Evolutionary conservation across 2,888 invertebrate genomes (phyloP), one percentile per base, ranked within the genome.

Genomic region (Thecophora atra): DNA sequence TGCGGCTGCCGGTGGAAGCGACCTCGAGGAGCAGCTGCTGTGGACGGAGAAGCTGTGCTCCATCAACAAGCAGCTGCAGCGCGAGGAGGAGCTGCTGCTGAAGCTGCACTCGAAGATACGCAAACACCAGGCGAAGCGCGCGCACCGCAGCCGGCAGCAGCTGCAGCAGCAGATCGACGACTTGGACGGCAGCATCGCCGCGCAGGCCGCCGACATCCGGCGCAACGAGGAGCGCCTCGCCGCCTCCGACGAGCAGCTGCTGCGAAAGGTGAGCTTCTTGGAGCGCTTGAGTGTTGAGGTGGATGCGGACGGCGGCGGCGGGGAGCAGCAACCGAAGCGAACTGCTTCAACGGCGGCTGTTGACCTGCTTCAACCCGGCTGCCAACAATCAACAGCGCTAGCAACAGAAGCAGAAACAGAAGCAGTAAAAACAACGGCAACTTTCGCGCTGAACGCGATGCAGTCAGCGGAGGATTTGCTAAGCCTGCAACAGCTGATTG

Each of bases 61-160:
- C 69, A 87, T 94, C 30, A 94, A 94, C 83, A 92, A 93, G 81
- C 89, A 91, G 79, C 86, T 94, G 72, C 90, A 93, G 72, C 88
- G 91, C 72, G 93, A 94, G 82, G 93, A 94, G 81, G 93, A 93
- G 82, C 86, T 90, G 72, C 88, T 94, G 3, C 90, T 92, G 4
- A 88, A 92, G 77, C 82, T 94, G 52, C 89, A 91, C 44, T 89
- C 90, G 3, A 91, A 91, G 84, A 89, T 91, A 6, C 89, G 90
- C 77, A 86, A 90, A 74, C 90, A 91, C 78, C 84, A 84, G 73
- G 78, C 82, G 71, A 79, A 80, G 54, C 79, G 77, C 65, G 81
- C 80, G 24, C 81, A 81, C 60, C 81, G 81, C 64, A 83, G 80
- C 0, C 82, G 83, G 71, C 81, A 77, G 44, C 82, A 83, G 70